Percentiles rank a stretch among this genome's conserved stretches.
These are phyloP conservation scores for Cassiopea andromeda DNA, from an alignment of 30 jellyfish, hydroid and myxozoan genomes.

Conservation along the genomic window DNA sequence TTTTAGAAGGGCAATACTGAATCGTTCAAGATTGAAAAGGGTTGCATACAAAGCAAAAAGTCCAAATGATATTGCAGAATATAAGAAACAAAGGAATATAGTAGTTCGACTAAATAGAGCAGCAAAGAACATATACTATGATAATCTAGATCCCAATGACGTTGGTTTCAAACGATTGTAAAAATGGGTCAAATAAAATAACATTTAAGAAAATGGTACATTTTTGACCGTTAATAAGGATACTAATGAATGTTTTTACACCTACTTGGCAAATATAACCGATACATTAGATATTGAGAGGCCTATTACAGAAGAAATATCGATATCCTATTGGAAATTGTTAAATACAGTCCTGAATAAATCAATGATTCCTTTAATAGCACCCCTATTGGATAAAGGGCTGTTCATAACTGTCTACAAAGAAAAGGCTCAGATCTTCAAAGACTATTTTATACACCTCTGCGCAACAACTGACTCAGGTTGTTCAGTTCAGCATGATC, in stretches of 20 bases:
- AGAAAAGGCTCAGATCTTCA: no score
- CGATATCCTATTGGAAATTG: background rate
- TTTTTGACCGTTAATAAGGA: conserved; percentile 7
- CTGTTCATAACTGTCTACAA: no score
- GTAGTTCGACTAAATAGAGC: background rate
- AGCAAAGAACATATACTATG: background rate
- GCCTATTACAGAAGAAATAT: background rate
- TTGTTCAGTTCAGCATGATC: no score
- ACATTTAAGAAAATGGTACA: background rate
- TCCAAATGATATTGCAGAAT: conserved; percentile 5
- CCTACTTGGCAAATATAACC: conserved; percentile 25
- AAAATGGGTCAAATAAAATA: conserved; percentile 4
- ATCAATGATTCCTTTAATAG: no score
- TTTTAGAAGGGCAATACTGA: conserved; percentile 1
- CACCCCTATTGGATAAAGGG: no score
- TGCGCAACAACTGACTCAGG: no score
- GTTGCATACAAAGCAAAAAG: conserved; percentile 7
- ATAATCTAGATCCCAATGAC: conserved; percentile 9
- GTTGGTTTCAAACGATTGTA: conserved; percentile 19
- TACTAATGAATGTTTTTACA: conserved; percentile 3
- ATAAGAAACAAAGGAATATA: background rate
- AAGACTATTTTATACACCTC: no score
- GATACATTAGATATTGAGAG: conserved; percentile 3
- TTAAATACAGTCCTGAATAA: no score
- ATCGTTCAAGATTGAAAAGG: background rate